Conservation (phyloP, 2,797 vertebrate genomes). For the Dryobates pubescens region DNA sequence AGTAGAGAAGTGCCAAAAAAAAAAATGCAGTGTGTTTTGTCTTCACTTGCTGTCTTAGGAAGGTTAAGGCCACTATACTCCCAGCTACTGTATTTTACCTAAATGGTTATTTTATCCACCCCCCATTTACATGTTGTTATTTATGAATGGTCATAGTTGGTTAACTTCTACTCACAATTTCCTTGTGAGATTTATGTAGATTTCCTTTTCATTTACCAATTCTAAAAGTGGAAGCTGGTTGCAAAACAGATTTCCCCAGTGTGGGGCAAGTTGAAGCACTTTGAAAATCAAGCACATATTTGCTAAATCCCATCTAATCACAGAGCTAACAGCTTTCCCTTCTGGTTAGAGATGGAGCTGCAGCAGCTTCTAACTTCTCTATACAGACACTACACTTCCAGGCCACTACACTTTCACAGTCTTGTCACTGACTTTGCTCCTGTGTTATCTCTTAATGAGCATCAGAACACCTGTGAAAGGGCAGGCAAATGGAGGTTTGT, state of each 20-base stretch:
- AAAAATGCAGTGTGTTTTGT: neutral
- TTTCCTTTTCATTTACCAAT: neutral
- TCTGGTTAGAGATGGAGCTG: neutral
- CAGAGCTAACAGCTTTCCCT: neutral
- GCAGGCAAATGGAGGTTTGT: neutral
- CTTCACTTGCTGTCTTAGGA: rapidly evolving
- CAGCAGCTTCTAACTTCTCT: neutral
- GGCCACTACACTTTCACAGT: neutral
- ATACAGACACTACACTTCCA: neutral
- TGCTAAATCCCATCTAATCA: neutral
- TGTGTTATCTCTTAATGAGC: neutral
- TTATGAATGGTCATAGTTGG: neutral
- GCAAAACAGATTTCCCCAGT: neutral
- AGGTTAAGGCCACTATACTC: neutral
- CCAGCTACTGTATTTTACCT: neutral
- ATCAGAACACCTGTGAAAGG: neutral
- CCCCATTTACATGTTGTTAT: neutral
- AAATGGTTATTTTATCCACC: neutral
- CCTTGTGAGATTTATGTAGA: neutral
- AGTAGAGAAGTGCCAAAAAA: neutral
- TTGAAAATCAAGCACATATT: rapidly evolving
- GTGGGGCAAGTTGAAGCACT: neutral
- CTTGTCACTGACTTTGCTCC: neutral
- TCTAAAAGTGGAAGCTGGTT: neutral
- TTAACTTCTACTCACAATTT: neutral